Evolutionary conservation across 1,140 invertebrate genomes (phyloP).

Genomic region (Eueides isabella): DNA sequence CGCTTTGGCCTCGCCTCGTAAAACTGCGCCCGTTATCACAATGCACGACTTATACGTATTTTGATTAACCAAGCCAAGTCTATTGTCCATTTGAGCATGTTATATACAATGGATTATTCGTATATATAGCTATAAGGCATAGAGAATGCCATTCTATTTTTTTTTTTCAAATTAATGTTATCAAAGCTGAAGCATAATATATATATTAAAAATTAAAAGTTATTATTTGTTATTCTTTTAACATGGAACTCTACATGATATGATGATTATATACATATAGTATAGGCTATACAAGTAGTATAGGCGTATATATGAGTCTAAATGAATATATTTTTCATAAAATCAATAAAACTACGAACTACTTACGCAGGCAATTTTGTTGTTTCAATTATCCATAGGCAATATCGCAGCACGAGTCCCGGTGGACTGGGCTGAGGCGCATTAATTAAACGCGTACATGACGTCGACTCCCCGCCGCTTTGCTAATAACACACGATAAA

Average conservation of each 20-base stretch:
- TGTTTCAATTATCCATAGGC: constrained; percentile 60
- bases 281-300: too few relatives aligned
- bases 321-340: not conserved
- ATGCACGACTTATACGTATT: constrained; percentile 53
- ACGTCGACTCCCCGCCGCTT: constrained; percentile 55
- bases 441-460: constrained; percentile 76
- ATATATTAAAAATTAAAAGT: too few relatives aligned
- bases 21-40: constrained; percentile 67
- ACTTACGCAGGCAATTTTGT: constrained; percentile 50
- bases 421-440: constrained; percentile 65
- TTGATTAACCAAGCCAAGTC: not conserved
- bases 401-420: constrained; percentile 56
- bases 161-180: too few relatives aligned
- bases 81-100: constrained; percentile 5
- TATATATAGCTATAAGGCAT: not conserved
- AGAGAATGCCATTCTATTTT: too few relatives aligned
- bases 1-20: constrained; percentile 72
- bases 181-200: too few relatives aligned
- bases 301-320: not conserved
- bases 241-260: too few relatives aligned
- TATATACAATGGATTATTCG: not conserved
- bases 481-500: constrained; percentile 67
- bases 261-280: too few relatives aligned
- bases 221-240: too few relatives aligned
- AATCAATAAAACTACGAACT: constrained; percentile 26